Evolutionary conservation across 2,113 vertebrate genomes (phyloP).

Genomic region (Oryzias melastigma): DNA sequence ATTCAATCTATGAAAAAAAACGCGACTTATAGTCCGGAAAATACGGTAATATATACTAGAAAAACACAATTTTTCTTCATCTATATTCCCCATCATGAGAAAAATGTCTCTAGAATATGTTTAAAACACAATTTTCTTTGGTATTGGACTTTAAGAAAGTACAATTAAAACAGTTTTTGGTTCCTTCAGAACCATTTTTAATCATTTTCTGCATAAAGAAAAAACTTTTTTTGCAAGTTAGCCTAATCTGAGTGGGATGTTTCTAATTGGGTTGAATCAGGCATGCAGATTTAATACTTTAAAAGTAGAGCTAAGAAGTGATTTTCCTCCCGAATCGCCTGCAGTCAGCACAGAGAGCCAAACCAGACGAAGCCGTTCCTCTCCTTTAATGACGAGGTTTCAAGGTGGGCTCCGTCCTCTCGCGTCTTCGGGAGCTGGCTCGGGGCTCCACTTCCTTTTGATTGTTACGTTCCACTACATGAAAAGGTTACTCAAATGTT

Average conservation of each 20-base stretch:
- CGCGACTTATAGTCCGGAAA: no score
- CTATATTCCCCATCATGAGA: no score
- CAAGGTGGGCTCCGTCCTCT: slow-evolving; percentile 53
- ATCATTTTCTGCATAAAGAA: neutral
- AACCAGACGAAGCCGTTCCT: slow-evolving; percentile 55
- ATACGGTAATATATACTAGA: no score
- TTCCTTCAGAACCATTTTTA: neutral
- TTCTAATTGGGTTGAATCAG: slow-evolving; percentile 48
- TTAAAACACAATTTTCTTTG: no score
- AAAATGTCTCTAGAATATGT: no score
- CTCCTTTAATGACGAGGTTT: slow-evolving; percentile 55
- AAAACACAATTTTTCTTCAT: no score
- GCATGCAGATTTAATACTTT: slow-evolving; percentile 19
- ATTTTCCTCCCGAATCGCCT: slow-evolving; percentile 43
- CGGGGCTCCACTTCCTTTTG: slow-evolving; percentile 50
- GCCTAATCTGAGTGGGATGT: slow-evolving; percentile 10
- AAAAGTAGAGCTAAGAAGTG: slow-evolving; percentile 46
- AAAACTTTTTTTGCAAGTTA: slow-evolving; percentile 23
- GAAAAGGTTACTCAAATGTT: slow-evolving; percentile 61
- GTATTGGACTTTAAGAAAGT: no score
- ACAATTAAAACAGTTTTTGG: no score
- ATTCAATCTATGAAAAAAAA: no score
- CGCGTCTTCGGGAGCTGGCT: slow-evolving; percentile 51
- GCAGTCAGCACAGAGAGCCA: slow-evolving; percentile 45
- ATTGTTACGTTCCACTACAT: slow-evolving; percentile 56